Percentiles rank a stretch among this genome's conserved stretches.
Evolutionary conservation across 2,888 invertebrate species (phyloP).

Genomic region (Tetheella fluctuosa): DNA sequence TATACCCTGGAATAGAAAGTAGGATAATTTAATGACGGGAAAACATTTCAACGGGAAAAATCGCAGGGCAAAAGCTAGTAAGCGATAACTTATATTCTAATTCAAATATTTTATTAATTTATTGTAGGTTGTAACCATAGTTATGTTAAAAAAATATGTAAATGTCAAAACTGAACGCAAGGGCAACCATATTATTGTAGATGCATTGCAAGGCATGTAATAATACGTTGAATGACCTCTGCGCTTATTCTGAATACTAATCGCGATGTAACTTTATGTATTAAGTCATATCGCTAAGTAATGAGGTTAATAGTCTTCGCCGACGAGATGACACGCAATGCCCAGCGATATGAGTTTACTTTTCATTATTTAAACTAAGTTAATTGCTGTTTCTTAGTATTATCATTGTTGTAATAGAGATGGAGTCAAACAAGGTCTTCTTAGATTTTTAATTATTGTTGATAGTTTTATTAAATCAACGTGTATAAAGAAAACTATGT

Average conservation of each 20-base stretch:
- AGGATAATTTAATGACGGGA: no score
- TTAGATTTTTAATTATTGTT: not conserved
- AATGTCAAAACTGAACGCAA: constrained; percentile 10
- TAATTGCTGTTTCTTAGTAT: not conserved
- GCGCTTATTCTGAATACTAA: constrained; percentile 28
- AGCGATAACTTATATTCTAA: no score
- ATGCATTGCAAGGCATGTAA: constrained; percentile 10
- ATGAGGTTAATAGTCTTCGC: constrained; percentile 2
- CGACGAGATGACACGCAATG: not conserved
- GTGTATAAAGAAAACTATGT: no score
- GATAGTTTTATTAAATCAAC: not conserved
- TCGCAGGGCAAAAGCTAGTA: no score
- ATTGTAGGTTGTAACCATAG: no score
- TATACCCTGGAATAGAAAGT: no score
- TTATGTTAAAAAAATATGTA: not conserved
- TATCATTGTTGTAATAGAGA: constrained; percentile 1
- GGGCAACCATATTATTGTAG: not conserved
- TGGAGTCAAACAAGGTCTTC: not conserved
- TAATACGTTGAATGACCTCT: constrained; percentile 35
- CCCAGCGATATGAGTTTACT: not conserved
- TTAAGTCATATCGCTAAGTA: not conserved
- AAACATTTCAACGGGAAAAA: no score
- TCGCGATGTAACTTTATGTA: constrained; percentile 17
- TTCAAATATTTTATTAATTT: no score
- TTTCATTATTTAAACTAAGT: not conserved